These are phyloP conservation scores for Latrodectus hesperus DNA, from an alignment of 2,888 invertebrate genomes.

Conservation along the genomic window DNA sequence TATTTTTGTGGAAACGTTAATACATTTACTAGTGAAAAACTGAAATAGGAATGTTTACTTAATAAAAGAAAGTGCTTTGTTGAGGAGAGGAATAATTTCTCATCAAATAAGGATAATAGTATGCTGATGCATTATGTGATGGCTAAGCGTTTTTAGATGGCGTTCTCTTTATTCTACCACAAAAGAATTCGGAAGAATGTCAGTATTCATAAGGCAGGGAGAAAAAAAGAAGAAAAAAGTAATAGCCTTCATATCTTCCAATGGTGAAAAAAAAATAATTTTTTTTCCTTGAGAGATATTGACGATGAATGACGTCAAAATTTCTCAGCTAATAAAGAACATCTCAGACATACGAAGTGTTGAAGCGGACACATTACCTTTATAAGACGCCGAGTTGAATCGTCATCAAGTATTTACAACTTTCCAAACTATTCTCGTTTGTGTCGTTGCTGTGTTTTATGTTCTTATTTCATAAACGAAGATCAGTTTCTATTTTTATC, in stretches of 20 bases:
- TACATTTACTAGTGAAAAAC: no score
- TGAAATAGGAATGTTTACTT: no score
- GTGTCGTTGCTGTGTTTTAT: no score
- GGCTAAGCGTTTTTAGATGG: no score
- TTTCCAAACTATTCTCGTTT: constrained; percentile 34
- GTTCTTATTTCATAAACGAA: no score
- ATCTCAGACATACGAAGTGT: background rate
- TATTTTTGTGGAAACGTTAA: no score
- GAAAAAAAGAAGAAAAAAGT: background rate
- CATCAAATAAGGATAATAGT: no score
- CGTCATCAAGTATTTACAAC: constrained; percentile 30
- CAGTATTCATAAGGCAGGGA: background rate
- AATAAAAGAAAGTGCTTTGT: no score
- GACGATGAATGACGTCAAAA: constrained; percentile 13
- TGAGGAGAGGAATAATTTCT: no score
- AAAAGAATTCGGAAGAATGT: constrained; percentile 1
- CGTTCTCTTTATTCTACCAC: no score
- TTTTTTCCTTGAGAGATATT: background rate
- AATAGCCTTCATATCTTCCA: background rate
- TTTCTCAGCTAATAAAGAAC: constrained; percentile 8
- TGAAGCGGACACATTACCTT: constrained; percentile 34
- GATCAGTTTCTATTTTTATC: no score
- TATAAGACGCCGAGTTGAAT: constrained; percentile 14
- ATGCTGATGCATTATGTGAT: no score
- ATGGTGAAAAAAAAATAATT: background rate